A percentile compares a stretch with the other conserved stretches of the same genome.
Conservation (phyloP, 1,140 invertebrate species). For the Amyelois transitella region DNA sequence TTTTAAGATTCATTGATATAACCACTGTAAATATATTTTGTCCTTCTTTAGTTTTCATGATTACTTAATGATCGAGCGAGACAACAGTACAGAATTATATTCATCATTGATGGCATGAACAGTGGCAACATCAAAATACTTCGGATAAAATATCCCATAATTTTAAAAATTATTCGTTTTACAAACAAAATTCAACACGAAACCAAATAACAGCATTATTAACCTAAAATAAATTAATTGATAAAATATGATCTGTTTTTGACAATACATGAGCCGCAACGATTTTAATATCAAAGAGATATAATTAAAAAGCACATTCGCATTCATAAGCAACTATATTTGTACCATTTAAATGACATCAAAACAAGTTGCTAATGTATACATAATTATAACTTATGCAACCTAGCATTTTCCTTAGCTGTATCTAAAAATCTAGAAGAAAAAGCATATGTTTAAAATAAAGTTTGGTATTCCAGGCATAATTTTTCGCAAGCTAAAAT, state of each 20-base stretch:
- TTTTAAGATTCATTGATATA: conserved; percentile 24
- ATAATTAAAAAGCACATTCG: conserved; percentile 51
- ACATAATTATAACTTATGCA: conserved; percentile 22
- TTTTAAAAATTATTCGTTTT: conserved; percentile 24
- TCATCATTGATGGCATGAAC: not conserved
- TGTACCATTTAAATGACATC: conserved; percentile 2
- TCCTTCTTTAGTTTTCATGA: not conserved
- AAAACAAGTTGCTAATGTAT: conserved; percentile 15
- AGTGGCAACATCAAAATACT: not conserved
- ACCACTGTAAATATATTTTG: conserved; percentile 7
- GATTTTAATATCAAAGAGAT: conserved; percentile 71
- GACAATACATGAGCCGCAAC: conserved; percentile 58
- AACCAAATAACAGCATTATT: conserved; percentile 48
- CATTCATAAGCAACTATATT: conserved; percentile 28
- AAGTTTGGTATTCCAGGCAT: too few species aligned
- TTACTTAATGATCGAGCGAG: not conserved
- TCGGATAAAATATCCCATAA: conserved; percentile 8
- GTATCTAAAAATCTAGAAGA: too few species aligned
- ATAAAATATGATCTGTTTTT: conserved; percentile 41
- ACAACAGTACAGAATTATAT: not conserved
- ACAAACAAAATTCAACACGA: conserved; percentile 24
- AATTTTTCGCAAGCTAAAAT: too few species aligned
- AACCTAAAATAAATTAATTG: conserved; percentile 64
- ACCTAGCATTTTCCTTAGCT: too few species aligned
- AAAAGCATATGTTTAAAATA: too few species aligned